A percentile compares a stretch with the other conserved stretches of the same genome.
These are phyloP conservation scores for Eutrigla gurnardus DNA, from an alignment of 2,797 vertebrate genomes.

Conservation along the genomic window DNA sequence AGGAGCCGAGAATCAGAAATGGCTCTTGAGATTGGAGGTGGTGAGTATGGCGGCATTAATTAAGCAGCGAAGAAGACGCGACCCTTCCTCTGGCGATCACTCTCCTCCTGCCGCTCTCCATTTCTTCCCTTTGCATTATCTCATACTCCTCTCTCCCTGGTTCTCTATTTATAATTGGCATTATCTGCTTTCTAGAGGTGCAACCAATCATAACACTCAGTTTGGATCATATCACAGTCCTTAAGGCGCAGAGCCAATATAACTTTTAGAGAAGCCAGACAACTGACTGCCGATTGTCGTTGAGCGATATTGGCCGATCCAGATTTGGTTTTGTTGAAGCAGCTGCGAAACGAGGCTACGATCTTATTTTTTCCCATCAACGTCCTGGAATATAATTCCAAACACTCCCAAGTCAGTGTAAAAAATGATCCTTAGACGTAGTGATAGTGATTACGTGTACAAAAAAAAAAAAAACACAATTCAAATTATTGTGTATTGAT, in stretches of 20 bases:
- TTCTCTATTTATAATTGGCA: slow-evolving; percentile 24
- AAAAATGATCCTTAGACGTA: no score
- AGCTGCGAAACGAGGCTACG: background rate
- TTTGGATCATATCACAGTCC: background rate
- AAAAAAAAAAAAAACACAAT: no score
- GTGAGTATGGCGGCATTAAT: slow-evolving; percentile 61
- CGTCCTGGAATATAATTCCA: no score
- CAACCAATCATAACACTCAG: background rate
- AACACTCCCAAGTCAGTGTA: background rate
- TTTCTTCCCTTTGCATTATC: slow-evolving; percentile 35
- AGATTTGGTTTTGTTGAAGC: background rate
- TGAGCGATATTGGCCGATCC: no score
- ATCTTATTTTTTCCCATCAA: no score
- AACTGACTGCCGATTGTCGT: background rate
- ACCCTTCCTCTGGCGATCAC: slow-evolving; percentile 26
- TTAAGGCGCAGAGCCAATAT: background rate
- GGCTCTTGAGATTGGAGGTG: slow-evolving; percentile 24
- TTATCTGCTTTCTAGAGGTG: background rate
- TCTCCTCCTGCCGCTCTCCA: background rate
- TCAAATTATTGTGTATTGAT: no score
- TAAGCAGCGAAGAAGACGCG: slow-evolving; percentile 59
- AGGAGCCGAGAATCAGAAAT: slow-evolving; percentile 24
- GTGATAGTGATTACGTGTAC: no score
- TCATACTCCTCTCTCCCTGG: background rate
- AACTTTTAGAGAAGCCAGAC: background rate